phyloP scores from a whole-genome alignment of 2,888 invertebrate genomes.

The Hymenopus coronatus region DNA sequence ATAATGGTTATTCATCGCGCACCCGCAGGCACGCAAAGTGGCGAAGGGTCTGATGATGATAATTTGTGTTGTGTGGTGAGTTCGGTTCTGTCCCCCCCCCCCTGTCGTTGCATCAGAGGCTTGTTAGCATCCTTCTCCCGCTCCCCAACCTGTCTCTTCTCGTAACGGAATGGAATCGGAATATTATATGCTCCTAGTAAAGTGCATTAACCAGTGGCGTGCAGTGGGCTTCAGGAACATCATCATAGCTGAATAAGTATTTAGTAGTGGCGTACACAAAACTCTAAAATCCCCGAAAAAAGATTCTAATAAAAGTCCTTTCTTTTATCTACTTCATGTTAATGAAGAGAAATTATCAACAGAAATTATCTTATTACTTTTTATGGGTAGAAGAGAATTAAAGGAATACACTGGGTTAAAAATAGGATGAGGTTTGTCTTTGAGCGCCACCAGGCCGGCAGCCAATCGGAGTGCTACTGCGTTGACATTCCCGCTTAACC shows the following conservation, averaged over 20 bases:
- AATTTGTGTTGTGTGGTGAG: slow-evolving; percentile 13
- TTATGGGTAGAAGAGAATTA: no score
- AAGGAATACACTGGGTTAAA: no score
- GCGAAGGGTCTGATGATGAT: slow-evolving; percentile 23
- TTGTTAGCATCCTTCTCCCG: not conserved
- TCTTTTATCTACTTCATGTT: no score
- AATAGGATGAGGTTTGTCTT: no score
- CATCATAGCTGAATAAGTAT: no score
- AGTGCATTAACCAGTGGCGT: not conserved
- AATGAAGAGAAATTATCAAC: no score
- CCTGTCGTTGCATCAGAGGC: not conserved
- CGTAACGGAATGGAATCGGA: not conserved
- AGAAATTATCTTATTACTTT: no score
- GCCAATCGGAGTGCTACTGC: no score
- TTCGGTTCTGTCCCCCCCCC: not conserved
- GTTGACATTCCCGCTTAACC: no score
- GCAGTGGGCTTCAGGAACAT: not conserved
- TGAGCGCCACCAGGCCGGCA: no score
- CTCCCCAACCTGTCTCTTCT: not conserved
- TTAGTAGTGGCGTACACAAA: not conserved
- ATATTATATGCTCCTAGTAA: not conserved
- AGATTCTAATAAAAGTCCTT: no score
- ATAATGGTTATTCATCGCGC: slow-evolving; percentile 20
- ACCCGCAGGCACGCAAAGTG: slow-evolving; percentile 23
- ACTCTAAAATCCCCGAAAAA: no score